Evolutionary conservation across 1,140 invertebrate genomes (phyloP).

Genomic region (Lepidurus apus): DNA sequence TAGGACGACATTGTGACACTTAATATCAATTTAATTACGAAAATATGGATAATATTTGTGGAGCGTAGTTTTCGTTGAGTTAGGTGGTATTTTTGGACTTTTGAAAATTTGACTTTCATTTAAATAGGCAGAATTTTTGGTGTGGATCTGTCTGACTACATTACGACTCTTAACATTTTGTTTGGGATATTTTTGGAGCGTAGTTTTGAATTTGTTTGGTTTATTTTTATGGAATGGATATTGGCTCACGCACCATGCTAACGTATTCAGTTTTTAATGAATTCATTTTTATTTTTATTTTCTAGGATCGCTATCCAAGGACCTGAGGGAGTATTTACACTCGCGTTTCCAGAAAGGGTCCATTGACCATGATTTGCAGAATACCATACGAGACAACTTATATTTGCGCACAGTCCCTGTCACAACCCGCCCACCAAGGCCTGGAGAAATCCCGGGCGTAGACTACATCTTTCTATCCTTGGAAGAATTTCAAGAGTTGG

Average conservation of each 20-base stretch:
- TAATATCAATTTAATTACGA: no score
- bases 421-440: conserved; percentile 55
- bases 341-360: conserved; percentile 59
- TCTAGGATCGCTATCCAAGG: conserved; percentile 49
- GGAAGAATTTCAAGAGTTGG: conserved; percentile 57
- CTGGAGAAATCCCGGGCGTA: conserved; percentile 59
- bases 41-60: no score
- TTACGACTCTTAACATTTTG: background rate
- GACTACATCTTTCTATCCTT: conserved; percentile 59
- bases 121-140: background rate
- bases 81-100: no score
- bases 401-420: conserved; percentile 64
- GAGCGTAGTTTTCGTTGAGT: no score
- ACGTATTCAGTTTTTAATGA: background rate
- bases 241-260: background rate
- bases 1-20: no score
- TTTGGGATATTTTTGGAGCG: background rate
- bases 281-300: conserved; percentile 30
- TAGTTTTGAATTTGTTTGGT: background rate
- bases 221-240: background rate
- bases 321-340: conserved; percentile 58
- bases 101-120: no score
- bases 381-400: conserved; percentile 62
- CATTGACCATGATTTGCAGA: conserved; percentile 61
- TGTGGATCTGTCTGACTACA: background rate